Evolutionary conservation across 1,140 invertebrate genomes (phyloP).

Genomic region (Drosophila sechellia): DNA sequence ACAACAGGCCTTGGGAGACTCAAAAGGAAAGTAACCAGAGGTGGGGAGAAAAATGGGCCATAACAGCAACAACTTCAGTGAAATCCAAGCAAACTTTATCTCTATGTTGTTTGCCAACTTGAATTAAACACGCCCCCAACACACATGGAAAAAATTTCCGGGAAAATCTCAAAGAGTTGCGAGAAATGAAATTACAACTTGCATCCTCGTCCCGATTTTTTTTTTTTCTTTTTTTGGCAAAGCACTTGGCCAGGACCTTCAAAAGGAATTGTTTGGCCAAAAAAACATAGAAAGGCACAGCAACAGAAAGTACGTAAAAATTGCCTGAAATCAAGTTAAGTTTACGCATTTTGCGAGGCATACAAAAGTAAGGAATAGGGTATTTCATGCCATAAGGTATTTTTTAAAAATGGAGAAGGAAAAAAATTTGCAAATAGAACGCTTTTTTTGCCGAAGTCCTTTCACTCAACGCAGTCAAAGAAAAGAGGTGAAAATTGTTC

Average conservation of each 20-base stretch:
- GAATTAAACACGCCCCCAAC: constrained; percentile 66
- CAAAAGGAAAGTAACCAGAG: constrained; percentile 16
- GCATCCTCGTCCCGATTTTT: constrained; percentile 50
- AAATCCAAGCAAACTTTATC: constrained; percentile 81
- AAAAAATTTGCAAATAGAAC: constrained; percentile 1
- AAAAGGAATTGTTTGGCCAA: constrained; percentile 69
- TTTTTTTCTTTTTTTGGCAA: constrained; percentile 17
- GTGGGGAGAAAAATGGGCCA: constrained; percentile 10
- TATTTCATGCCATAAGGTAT: constrained; percentile 50
- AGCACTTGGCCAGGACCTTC: constrained; percentile 50
- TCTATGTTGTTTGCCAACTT: constrained; percentile 76
- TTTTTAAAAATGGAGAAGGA: constrained; percentile 58
- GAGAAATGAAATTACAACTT: constrained; percentile 78
- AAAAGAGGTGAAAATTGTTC: constrained; percentile 2
- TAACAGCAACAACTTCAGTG: constrained; percentile 50
- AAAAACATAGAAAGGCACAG: constrained; percentile 55
- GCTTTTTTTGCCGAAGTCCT: not conserved
- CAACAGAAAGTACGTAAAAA: constrained; percentile 23
- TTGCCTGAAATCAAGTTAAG: constrained; percentile 47
- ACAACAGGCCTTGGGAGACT: constrained; percentile 34
- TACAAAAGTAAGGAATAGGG: constrained; percentile 46
- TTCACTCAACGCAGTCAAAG: constrained; percentile 7
- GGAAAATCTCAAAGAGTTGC: constrained; percentile 49
- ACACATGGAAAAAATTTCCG: constrained; percentile 38
- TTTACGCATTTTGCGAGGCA: constrained; percentile 63